Percentiles rank a stretch among this genome's conserved stretches.
Conservation (phyloP, 2,113 vertebrate species). For the Martes martes region DNA sequence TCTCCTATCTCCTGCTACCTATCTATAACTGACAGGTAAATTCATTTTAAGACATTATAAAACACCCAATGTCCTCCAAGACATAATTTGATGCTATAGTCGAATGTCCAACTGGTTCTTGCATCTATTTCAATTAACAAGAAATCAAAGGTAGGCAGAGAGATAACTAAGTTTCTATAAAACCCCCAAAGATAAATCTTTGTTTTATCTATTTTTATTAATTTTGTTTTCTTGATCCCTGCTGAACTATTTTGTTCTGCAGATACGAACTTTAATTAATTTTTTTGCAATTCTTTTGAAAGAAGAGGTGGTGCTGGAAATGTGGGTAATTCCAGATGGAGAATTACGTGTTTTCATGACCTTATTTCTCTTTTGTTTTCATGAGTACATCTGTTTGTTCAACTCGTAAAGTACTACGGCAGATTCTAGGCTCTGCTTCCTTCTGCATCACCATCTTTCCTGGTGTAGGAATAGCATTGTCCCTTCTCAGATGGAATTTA, state of each 20-base stretch:
- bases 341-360: not conserved
- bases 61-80: not conserved
- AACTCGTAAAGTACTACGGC: not conserved
- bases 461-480: not conserved
- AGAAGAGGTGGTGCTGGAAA: not conserved
- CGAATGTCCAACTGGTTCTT: not conserved
- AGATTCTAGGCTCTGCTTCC: not conserved
- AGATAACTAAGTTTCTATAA: not conserved
- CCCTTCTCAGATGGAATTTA: not conserved
- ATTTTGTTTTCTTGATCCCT: conserved; percentile 6
- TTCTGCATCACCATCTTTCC: not conserved
- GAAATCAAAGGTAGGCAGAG: not conserved
- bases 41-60: not conserved
- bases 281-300: not conserved
- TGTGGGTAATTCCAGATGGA: not conserved
- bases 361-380: not conserved
- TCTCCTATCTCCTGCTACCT: not conserved
- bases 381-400: not conserved
- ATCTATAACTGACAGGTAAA: not conserved
- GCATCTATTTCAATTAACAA: not conserved
- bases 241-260: not conserved
- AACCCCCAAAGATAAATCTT: not conserved
- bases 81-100: not conserved
- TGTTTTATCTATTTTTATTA: not conserved
- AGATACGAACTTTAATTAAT: not conserved